Evolutionary conservation across 2,888 invertebrate genomes (phyloP), one percentile per base, ranked within the genome.

Genomic region (Ophioninae sp.): DNA sequence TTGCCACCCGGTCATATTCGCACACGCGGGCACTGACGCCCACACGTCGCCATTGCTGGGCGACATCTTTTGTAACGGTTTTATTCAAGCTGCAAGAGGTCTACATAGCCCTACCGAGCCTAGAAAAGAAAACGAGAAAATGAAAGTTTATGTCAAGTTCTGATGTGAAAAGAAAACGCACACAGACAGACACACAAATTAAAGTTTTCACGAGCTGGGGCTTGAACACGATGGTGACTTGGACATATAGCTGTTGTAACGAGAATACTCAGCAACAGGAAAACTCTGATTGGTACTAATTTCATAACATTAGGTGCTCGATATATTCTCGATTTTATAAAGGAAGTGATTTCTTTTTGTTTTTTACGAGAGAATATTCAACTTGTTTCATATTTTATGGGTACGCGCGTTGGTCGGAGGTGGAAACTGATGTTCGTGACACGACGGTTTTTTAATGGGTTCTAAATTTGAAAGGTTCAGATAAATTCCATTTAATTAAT

Each of bases 31-130:
- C 30, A 20, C 37, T 6, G 10, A 64, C 17, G 72, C 79, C 59
- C 77, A 76, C 74, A 78, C 84, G 75, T 83, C 79, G 85, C 84
- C 81, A 83, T 51, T 23, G 3, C 20, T 10, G 10, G 17, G 79
- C 86, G 85, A 87, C 84, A 86, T 87, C 74, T 87, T 80, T 85
- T 88, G 72, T 84, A 81, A 85, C 74, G 86, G 79, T 82, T 86
- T 73, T 71, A 79, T 76, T 76, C 64, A 63, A 56, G 39, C 59
- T 68, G 23, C 51, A 17, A 30, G 37, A 22, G 20, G 20, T 63
- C 22, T 23, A 23, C 3, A 30, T 17, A 44, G 17, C 73, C 5
- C 41, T 59, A 61, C 6, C 22, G 17, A 63, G 17, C 1, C 8
- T 37, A 10, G 51, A 51, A 17, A 13, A 51, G 51, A 51, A 17